A percentile compares a stretch with the other conserved stretches of the same genome.
These are phyloP conservation scores for Clusia tigrina DNA, from an alignment of 2,888 invertebrate genomes.

Conservation along the genomic window DNA sequence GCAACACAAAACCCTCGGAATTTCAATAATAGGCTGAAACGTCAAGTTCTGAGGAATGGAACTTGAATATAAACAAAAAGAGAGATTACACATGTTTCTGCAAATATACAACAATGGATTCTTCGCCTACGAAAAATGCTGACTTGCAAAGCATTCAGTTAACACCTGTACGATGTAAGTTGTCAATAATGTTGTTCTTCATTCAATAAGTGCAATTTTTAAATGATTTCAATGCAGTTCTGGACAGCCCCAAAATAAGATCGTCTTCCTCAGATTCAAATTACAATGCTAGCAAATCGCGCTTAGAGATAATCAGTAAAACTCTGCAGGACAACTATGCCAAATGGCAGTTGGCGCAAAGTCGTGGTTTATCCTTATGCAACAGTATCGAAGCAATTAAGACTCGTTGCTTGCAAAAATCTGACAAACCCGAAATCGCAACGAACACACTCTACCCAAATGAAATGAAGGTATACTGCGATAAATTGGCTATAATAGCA, in stretches of 20 bases:
- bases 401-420: conserved; percentile 46
- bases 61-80: no score
- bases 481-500: conserved; percentile 54
- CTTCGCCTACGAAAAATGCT: not conserved
- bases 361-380: conserved; percentile 55
- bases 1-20: no score
- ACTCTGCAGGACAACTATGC: conserved; percentile 48
- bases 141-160: conserved; percentile 30
- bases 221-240: conserved; percentile 36
- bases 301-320: conserved; percentile 47
- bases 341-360: conserved; percentile 60
- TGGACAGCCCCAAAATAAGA: conserved; percentile 45
- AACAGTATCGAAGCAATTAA: conserved; percentile 57
- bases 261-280: conserved; percentile 40
- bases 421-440: conserved; percentile 5
- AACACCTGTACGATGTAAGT: conserved; percentile 55
- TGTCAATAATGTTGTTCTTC: no score
- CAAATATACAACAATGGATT: not conserved
- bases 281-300: conserved; percentile 42
- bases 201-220: no score
- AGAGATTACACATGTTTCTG: no score
- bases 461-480: conserved; percentile 47
- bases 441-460: conserved; percentile 42
- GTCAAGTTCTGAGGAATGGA: no score
- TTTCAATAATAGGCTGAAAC: no score